A percentile compares a stretch with the other conserved stretches of the same genome.
Evolutionary conservation across 2,888 invertebrate species (phyloP).

Genomic region (Ennomos erosarius): DNA sequence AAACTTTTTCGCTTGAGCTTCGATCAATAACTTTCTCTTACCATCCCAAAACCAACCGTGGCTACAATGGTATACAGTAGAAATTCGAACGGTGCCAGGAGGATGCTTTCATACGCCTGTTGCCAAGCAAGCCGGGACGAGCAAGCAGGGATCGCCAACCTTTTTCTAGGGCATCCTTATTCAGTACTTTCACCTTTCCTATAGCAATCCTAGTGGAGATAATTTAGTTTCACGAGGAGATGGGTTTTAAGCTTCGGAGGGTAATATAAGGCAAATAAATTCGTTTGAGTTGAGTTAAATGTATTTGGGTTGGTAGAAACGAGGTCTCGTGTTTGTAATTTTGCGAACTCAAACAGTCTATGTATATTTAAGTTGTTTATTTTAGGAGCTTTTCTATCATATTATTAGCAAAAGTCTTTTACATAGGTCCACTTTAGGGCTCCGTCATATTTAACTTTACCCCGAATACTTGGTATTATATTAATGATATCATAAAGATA

Average conservation of each 20-base stretch:
- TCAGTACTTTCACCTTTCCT: constrained; percentile 69
- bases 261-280: constrained; percentile 19
- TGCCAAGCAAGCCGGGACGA: constrained; percentile 73
- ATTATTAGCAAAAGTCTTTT: no score
- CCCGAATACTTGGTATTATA: no score
- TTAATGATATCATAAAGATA: no score
- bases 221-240: constrained; percentile 29
- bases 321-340: neutral
- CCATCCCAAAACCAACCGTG: constrained; percentile 42
- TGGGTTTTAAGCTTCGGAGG: constrained; percentile 16
- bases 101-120: constrained; percentile 75
- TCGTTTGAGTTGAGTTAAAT: constrained; percentile 12
- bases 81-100: constrained; percentile 35
- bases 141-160: constrained; percentile 71
- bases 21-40: constrained; percentile 72
- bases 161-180: constrained; percentile 72
- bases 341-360: no score
- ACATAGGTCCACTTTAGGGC: no score
- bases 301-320: constrained; percentile 12
- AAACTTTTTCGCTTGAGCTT: constrained; percentile 79
- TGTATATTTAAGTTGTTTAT: no score
- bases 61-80: constrained; percentile 2
- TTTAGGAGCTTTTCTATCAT: no score
- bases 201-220: constrained; percentile 27
- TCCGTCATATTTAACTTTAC: no score